Evolutionary conservation across 2,113 vertebrate genomes (phyloP).

Genomic region (Rhabdomys dilectus): DNA sequence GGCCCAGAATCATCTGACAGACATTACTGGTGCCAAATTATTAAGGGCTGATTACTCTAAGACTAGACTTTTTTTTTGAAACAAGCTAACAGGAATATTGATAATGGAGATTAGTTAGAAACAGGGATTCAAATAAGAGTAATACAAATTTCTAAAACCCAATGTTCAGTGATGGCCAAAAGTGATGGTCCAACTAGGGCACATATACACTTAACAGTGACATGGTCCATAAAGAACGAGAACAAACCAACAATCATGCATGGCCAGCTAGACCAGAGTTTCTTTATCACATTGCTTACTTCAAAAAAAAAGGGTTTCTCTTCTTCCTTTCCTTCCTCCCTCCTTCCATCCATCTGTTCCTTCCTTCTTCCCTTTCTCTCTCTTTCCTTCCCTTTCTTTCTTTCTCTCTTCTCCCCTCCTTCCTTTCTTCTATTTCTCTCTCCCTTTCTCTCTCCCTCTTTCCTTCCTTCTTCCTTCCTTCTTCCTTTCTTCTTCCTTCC

Average conservation of each 20-base stretch:
- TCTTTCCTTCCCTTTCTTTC: accelerated
- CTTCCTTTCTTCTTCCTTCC: background rate
- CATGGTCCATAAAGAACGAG: no score
- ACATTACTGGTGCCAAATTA: no score
- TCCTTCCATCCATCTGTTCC: background rate
- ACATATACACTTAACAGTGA: background rate
- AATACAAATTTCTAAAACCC: no score
- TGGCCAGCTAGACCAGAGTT: background rate
- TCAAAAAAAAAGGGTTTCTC: background rate
- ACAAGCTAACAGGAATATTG: background rate
- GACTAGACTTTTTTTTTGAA: no score
- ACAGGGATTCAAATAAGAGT: background rate
- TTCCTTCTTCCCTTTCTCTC: background rate
- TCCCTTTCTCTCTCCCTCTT: accelerated
- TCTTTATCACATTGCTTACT: background rate
- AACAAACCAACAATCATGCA: background rate
- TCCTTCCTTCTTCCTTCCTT: background rate
- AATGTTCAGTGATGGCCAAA: background rate
- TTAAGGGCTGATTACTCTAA: no score
- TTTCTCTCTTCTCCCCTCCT: no score
- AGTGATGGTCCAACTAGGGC: accelerated
- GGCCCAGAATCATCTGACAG: no score
- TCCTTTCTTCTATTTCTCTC: no score
- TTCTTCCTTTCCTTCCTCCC: no score
- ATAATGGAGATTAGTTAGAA: background rate